A percentile compares a stretch with the other conserved stretches of the same genome.
These are phyloP conservation scores for Coelopa pilipes DNA, from an alignment of 2,888 invertebrate genomes.

Conservation along the genomic window DNA sequence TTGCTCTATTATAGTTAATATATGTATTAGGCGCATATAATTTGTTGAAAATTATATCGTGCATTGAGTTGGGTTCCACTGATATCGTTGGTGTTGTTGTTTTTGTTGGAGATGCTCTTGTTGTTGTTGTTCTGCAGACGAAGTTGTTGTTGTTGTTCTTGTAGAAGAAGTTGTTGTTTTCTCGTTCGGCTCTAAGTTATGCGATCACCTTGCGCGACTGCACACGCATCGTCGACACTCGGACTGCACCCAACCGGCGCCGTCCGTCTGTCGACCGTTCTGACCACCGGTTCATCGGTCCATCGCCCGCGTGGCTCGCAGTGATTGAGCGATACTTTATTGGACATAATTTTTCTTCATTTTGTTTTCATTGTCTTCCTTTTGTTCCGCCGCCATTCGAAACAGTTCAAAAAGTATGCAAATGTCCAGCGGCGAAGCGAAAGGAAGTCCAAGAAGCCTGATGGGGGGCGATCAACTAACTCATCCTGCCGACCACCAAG, in stretches of 20 bases:
- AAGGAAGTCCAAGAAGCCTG: no score
- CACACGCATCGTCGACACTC: background rate
- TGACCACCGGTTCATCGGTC: background rate
- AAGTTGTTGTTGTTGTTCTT: no score
- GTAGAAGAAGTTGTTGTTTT: no score
- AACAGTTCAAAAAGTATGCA: constrained; percentile 18
- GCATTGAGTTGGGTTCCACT: background rate
- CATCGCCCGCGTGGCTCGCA: no score
- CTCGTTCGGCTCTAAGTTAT: constrained; percentile 31
- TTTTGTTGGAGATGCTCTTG: no score
- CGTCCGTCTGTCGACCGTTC: background rate
- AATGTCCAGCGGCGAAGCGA: background rate
- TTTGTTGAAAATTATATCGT: constrained; percentile 36
- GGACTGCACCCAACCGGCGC: background rate
- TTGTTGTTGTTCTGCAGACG: no score
- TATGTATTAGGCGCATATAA: constrained; percentile 37
- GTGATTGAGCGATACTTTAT: constrained; percentile 37
- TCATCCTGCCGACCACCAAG: no score
- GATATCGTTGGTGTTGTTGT: constrained; percentile 10
- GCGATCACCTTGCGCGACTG: constrained; percentile 25
- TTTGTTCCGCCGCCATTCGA: no score
- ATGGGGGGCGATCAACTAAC: no score
- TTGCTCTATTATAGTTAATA: constrained; percentile 42
- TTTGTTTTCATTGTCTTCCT: background rate
- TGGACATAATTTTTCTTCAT: background rate